A percentile compares a stretch with the other conserved stretches of the same genome.
phyloP scores from a whole-genome alignment of 2,797 vertebrate species.

The Myiothlypis chrysogaster region DNA sequence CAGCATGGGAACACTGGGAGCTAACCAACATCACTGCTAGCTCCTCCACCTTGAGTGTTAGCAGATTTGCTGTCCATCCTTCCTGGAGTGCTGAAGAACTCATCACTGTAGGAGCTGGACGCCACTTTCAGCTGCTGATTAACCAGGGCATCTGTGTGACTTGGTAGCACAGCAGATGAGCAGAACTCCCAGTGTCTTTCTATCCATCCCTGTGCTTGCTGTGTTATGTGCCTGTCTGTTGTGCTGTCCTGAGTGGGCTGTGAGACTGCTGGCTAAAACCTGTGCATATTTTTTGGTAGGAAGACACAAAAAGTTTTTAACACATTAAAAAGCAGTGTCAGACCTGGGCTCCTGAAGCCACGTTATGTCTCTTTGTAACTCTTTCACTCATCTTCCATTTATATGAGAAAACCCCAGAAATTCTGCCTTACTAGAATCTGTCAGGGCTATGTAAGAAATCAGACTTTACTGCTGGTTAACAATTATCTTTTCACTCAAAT shows the following conservation, averaged over 20 bases:
- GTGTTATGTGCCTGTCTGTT: not conserved
- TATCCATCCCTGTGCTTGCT: not conserved
- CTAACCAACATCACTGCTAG: not conserved
- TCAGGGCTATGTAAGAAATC: not conserved
- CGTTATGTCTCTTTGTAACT: fast-evolving
- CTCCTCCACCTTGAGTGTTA: not conserved
- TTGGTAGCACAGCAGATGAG: not conserved
- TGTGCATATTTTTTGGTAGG: not conserved
- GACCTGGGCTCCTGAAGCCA: not conserved
- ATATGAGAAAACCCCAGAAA: fast-evolving
- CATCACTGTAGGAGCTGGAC: not conserved
- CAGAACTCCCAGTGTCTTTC: not conserved
- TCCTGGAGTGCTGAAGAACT: not conserved
- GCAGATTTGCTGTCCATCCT: not conserved
- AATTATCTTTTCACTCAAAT: not conserved
- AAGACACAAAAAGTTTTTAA: not conserved
- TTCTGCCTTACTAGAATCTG: not conserved
- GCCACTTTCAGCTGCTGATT: not conserved
- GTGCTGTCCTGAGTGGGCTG: not conserved
- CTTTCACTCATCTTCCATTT: not conserved
- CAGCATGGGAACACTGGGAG: not conserved
- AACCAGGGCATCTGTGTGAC: not conserved
- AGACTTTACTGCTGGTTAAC: not conserved
- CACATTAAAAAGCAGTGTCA: not conserved
- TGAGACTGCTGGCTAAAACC: not conserved